Conservation (phyloP, 2,797 vertebrate genomes). For the Delichon dasypus region DNA sequence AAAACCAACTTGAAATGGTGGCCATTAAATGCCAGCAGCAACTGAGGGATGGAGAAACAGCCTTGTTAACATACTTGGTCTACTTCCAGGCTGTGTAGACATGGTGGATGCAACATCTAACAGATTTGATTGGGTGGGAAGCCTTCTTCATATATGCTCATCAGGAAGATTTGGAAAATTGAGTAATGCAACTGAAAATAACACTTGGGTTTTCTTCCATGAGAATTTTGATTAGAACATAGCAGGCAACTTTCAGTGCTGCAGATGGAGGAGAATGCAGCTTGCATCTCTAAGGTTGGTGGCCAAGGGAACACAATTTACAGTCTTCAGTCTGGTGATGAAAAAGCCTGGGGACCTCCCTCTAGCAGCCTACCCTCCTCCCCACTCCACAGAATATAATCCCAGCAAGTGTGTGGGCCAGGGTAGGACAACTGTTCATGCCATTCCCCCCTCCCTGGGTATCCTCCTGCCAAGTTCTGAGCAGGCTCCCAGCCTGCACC, state of each 20-base stretch:
- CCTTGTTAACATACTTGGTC: neutral
- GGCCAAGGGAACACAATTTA: accelerated
- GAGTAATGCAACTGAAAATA: neutral
- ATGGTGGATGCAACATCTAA: neutral
- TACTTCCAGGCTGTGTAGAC: neutral
- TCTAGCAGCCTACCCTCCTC: neutral
- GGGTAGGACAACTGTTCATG: neutral
- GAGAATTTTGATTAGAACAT: neutral
- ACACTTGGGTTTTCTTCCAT: neutral
- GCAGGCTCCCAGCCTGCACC: neutral
- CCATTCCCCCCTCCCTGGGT: neutral
- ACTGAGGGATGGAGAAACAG: neutral
- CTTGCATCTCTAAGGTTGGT: neutral
- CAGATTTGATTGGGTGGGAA: neutral
- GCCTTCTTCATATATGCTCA: neutral
- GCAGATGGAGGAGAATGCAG: neutral
- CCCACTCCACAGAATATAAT: neutral
- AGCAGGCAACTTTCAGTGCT: neutral
- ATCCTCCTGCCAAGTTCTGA: neutral
- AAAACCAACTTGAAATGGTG: neutral
- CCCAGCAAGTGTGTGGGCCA: neutral
- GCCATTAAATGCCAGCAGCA: neutral
- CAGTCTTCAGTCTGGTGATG: neutral
- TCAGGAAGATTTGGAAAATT: neutral
- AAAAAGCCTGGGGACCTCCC: neutral